These are phyloP conservation scores for Diadegma fenestrale DNA, from an alignment of 2,888 invertebrate genomes.

Conservation along the genomic window DNA sequence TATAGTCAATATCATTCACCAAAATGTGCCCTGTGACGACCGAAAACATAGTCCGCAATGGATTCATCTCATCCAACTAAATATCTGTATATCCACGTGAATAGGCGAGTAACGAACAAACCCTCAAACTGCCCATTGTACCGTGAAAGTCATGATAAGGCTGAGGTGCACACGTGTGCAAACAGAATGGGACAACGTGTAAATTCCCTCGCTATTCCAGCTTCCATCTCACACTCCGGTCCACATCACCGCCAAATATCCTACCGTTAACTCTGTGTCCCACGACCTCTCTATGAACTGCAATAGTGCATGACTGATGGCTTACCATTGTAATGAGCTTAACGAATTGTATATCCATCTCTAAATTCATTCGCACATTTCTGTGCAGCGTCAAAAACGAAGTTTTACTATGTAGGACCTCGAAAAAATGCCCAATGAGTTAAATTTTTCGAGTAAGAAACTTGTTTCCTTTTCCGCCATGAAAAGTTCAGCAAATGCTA, in stretches of 20 bases:
- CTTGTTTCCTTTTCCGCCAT: background rate
- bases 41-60: constrained; percentile 60
- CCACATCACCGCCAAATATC: constrained; percentile 20
- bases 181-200: constrained; percentile 58
- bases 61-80: constrained; percentile 32
- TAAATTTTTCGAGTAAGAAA: background rate
- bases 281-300: constrained; percentile 11
- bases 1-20: background rate
- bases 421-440: background rate
- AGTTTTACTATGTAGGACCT: background rate
- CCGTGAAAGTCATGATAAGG: constrained; percentile 68
- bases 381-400: background rate
- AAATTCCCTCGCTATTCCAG: constrained; percentile 51
- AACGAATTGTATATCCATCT: constrained; percentile 35
- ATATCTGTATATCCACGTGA: constrained; percentile 18
- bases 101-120: constrained; percentile 50
- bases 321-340: constrained; percentile 46
- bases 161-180: constrained; percentile 62
- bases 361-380: constrained; percentile 26
- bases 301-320: constrained; percentile 49
- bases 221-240: constrained; percentile 13
- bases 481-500: background rate
- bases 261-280: background rate
- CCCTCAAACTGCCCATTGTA: constrained; percentile 60
- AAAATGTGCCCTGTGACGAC: constrained; percentile 60